Evolutionary conservation across 1,140 invertebrate species (phyloP).

Genomic region (Saccostrea cuccullata): DNA sequence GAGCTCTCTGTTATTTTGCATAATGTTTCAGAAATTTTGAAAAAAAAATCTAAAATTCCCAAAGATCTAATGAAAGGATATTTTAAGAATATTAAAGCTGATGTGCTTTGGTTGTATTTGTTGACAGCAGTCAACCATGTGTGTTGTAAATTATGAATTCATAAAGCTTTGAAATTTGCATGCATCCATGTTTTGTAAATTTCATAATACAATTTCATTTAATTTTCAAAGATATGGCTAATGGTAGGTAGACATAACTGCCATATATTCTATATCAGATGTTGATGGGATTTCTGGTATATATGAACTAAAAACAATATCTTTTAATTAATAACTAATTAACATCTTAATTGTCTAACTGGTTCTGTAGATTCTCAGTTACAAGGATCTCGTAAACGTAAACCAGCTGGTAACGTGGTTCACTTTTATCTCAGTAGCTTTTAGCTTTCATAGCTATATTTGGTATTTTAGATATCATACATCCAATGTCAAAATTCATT

Average conservation of each 20-base stretch:
- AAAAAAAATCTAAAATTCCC: too few species aligned
- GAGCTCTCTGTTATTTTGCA: neutral
- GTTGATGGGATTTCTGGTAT: neutral
- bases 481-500: neutral
- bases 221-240: slow-evolving; percentile 16
- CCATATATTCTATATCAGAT: neutral
- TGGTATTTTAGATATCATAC: neutral
- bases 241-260: slow-evolving; percentile 5
- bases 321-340: neutral
- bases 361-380: slow-evolving; percentile 30
- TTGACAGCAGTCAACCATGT: neutral
- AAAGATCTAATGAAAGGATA: too few species aligned
- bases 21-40: neutral
- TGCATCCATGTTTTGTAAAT: slow-evolving; percentile 4
- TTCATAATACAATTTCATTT: neutral
- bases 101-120: neutral
- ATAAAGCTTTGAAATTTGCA: neutral
- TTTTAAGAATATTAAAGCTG: too few species aligned
- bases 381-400: slow-evolving; percentile 26
- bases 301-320: neutral
- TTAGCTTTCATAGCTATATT: slow-evolving; percentile 20
- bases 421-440: slow-evolving; percentile 17
- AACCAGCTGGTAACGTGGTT: neutral
- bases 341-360: neutral
- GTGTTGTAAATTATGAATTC: neutral